These are phyloP conservation scores for Leptoclinus maculatus DNA, from an alignment of 2,797 vertebrate species.

Conservation along the genomic window DNA sequence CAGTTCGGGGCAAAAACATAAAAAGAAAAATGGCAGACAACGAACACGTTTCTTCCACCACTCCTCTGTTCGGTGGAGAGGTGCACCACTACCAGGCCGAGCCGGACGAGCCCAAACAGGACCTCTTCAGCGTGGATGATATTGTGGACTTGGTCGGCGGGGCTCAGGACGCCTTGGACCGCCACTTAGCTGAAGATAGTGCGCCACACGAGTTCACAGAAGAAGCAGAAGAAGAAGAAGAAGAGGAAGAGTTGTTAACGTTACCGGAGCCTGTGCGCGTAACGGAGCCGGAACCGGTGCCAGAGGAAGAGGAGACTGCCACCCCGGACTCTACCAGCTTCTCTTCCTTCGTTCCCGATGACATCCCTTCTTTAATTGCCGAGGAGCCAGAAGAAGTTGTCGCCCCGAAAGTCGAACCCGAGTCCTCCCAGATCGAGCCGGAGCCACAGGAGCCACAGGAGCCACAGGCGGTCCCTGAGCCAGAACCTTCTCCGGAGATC, in stretches of 20 bases:
- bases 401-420: conserved; percentile 68
- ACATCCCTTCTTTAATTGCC: neutral
- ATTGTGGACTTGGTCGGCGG: conserved; percentile 82
- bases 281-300: conserved; percentile 1
- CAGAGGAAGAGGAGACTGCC: conserved; percentile 19
- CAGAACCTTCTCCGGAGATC: conserved; percentile 57
- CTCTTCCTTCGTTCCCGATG: neutral
- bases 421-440: conserved; percentile 27
- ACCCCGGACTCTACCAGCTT: conserved; percentile 66
- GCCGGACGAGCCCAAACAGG: conserved; percentile 49
- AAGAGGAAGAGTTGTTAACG: neutral
- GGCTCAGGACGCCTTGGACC: conserved; percentile 74
- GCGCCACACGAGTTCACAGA: conserved; percentile 51
- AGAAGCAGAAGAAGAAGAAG: conserved; percentile 7
- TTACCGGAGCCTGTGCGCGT: conserved; percentile 14
- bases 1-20: conserved; percentile 8
- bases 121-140: conserved; percentile 66
- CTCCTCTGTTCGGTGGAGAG: conserved; percentile 67
- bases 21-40: conserved; percentile 83
- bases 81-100: conserved; percentile 69
- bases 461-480: conserved; percentile 15
- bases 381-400: conserved; percentile 18
- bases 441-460: conserved; percentile 48
- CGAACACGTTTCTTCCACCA: conserved; percentile 78
- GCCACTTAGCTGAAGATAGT: conserved; percentile 72